Conservation (phyloP, 2,888 invertebrate species). For the Lasiommata megera region DNA sequence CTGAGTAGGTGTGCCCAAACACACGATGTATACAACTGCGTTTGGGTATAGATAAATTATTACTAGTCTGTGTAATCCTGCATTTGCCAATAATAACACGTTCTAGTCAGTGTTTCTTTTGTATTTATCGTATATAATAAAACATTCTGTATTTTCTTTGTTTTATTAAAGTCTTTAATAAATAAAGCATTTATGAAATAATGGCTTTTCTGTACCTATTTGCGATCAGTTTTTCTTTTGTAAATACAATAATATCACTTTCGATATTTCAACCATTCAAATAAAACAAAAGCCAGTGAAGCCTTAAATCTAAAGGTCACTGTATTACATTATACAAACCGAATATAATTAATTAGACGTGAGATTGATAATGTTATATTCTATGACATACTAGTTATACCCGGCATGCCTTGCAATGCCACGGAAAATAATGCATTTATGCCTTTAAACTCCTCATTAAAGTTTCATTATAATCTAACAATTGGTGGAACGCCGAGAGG, state of each 20-base stretch:
- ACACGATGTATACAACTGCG: constrained; percentile 26
- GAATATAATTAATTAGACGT: too few species aligned
- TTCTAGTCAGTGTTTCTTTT: constrained; percentile 65
- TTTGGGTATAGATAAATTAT: constrained; percentile 53
- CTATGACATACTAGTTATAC: too few species aligned
- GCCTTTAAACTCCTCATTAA: too few species aligned
- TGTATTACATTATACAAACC: too few species aligned
- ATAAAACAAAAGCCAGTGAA: not conserved
- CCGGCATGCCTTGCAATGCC: too few species aligned
- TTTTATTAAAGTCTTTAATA: constrained; percentile 50
- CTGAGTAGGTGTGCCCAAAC: constrained; percentile 6
- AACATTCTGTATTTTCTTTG: constrained; percentile 59
- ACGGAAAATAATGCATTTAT: too few species aligned
- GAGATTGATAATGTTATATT: too few species aligned
- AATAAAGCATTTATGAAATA: constrained; percentile 15
- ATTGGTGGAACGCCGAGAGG: too few species aligned
- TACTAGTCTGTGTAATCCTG: constrained; percentile 62
- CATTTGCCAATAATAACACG: constrained; percentile 60
- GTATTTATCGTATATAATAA: constrained; percentile 68
- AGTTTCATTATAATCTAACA: too few species aligned
- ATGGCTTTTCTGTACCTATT: not conserved
- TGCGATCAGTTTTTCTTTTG: not conserved
- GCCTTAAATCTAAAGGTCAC: not conserved
- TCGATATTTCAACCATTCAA: not conserved
- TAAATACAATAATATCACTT: not conserved